Evolutionary conservation across 2,888 invertebrate genomes (phyloP), one percentile per base, ranked within the genome.

Genomic region (Odontomyia ornata): DNA sequence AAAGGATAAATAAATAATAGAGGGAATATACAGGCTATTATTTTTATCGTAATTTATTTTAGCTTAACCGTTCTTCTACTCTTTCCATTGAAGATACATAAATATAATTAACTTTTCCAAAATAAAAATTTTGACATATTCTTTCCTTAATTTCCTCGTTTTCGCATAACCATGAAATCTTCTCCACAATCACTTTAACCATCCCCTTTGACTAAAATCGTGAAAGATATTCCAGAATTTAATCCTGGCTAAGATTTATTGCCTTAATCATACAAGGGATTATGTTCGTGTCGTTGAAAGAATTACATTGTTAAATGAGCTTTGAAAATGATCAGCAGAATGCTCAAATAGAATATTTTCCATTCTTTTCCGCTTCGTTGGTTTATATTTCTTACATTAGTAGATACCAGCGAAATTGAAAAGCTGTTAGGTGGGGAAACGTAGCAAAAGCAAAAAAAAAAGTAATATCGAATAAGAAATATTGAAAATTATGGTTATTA

Each of bases 281-380:
- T 77, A 64, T 77, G 76, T 75, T 71, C 56, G 77, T 64, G 71
- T 72, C 79, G 78, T 77, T 79, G 79, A 79, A 79, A 79, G 79
- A 79, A 79, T 76, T 76, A 76, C 76, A 79, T 79, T 79, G 77
- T 79, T 77, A 79, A 79, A 79, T 79, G 79, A 79, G 77, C 77
- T 77, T 77, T 79, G 79, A 77, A 79, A 79, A 79, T 79, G 76
- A 78, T 77, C 77, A 67, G 69, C 36, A 72, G 75, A 76, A 60
- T 56, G 30, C 43, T 56, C 56, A 69, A 76, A 69, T 69, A 76
- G 57, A 76, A 76, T 76, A 65, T 67, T 76, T 28, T 52, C 28
- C 46, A 47, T 65, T 65, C 46, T 25, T 46, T 27, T n/a, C 21
- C 46, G 27, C 60, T 25, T 23, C 13, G n/a, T 7, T n/a, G n/a